Conservation (phyloP, 2,888 invertebrate genomes). For the Drosophila melanosoma region DNA sequence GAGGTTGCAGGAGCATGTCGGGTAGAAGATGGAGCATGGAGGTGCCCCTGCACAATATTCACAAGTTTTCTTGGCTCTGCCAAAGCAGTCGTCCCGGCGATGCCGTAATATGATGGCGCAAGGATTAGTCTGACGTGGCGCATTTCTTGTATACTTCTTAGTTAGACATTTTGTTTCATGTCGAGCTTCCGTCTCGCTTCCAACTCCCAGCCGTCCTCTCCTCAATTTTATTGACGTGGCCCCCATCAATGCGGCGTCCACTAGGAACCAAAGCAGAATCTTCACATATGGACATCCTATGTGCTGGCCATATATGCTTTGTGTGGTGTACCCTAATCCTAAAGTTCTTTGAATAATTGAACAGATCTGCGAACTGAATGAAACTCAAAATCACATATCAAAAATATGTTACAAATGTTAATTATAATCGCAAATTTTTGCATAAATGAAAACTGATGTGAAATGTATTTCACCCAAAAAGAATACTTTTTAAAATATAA, state of each 20-base stretch:
- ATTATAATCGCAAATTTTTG: neutral
- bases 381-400: neutral
- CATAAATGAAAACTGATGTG: neutral
- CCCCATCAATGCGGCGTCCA: constrained; percentile 59
- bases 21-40: constrained; percentile 24
- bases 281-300: constrained; percentile 50
- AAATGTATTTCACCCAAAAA: neutral
- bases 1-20: constrained; percentile 13
- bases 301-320: constrained; percentile 12
- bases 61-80: constrained; percentile 75
- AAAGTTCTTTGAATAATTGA: neutral
- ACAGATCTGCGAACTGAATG: neutral
- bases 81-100: constrained; percentile 43
- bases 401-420: neutral
- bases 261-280: constrained; percentile 23
- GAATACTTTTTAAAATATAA: neutral
- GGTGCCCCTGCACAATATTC: constrained; percentile 68
- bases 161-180: constrained; percentile 76
- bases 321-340: constrained; percentile 29
- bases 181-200: constrained; percentile 44
- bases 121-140: constrained; percentile 82
- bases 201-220: neutral
- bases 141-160: constrained; percentile 72
- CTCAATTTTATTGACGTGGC: constrained; percentile 43
- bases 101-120: constrained; percentile 80